Base-by-base conservation (phyloP, 2,888 invertebrate genomes). In the Melanotus villosus region DNA sequence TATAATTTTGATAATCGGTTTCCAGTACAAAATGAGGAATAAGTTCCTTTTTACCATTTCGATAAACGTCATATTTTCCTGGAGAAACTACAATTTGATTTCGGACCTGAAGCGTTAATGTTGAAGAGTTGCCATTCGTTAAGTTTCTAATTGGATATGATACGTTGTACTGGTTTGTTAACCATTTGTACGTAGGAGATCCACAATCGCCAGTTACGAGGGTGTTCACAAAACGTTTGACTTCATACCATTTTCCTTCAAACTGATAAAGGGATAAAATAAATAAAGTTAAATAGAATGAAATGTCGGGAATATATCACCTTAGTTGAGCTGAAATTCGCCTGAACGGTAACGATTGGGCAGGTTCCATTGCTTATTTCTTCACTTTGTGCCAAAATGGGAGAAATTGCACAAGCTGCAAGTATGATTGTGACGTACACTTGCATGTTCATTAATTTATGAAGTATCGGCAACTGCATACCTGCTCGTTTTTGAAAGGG, bases 1-100 rank as follows among this genome's bases (percentile, higher is more conserved):
- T 7, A 36, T 68, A 74, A 23, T 34, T 68, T 0, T 30, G 34
- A 50, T 73, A 70, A 41, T 74, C 73, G 7, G 70, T 73, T 10
- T 14, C 26, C 12, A 74, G 18, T 2, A 74, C 59, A 34, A 38
- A n/a, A 5, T 66, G 38, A 2, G 19, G 12, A n/a, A 50, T 34
- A 4, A 7, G 1, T 3, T 47, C n/a, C n/a, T 47, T 18, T 50
- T n/a, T 21, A 21, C 4, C 7, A 21, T 62, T 21, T 9, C 34
- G 2, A 7, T 34, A 50, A 1, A 62, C 18, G 6, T 34, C 14
- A 19, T 62, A 62, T 5, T 16, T 32, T 30, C 60, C 18, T 19
- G 18, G 1, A 12, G 1, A 12, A 19, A 10, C 0, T 16, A 50
- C 23, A 1, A 1, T 10, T 30, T 0, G 12, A 6, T 16, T 3